Evolutionary conservation across 1,140 invertebrate species (phyloP).

Genomic region (Ips typographus): DNA sequence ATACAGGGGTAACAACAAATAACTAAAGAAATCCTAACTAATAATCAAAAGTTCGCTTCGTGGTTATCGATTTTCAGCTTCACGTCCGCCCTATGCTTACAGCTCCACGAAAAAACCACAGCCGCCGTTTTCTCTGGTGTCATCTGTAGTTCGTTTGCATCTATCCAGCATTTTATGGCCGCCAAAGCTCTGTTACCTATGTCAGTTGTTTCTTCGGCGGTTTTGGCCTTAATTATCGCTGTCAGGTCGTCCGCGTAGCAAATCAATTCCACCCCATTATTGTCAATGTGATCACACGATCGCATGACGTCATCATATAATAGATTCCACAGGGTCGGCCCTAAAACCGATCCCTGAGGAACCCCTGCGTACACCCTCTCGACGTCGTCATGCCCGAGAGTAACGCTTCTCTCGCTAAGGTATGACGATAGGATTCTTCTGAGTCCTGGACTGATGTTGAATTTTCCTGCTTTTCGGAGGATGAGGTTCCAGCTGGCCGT

Average conservation of each 20-base stretch:
- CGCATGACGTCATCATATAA: conserved; percentile 47
- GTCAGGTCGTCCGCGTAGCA: conserved; percentile 1
- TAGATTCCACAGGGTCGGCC: conserved; percentile 47
- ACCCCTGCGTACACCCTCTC: conserved; percentile 15
- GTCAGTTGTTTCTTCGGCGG: neutral
- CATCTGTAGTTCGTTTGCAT: neutral
- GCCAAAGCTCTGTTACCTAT: neutral
- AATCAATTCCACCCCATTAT: neutral
- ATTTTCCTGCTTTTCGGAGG: too few relatives aligned
- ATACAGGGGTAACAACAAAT: too few relatives aligned
- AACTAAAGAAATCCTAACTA: too few relatives aligned
- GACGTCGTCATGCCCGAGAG: neutral
- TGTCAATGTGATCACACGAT: conserved; percentile 19
- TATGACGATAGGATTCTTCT: neutral
- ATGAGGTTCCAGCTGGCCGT: neutral
- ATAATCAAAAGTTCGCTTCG: too few relatives aligned
- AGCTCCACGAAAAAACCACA: neutral
- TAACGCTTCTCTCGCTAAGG: neutral
- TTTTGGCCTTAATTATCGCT: neutral
- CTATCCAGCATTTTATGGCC: neutral
- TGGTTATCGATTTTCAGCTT: neutral
- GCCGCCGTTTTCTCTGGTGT: neutral
- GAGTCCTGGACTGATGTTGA: too few relatives aligned
- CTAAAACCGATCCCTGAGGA: conserved; percentile 46
- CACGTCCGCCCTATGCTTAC: neutral